Base-by-base conservation (phyloP, 2,888 invertebrate species). In the Latrodectus hesperus region DNA sequence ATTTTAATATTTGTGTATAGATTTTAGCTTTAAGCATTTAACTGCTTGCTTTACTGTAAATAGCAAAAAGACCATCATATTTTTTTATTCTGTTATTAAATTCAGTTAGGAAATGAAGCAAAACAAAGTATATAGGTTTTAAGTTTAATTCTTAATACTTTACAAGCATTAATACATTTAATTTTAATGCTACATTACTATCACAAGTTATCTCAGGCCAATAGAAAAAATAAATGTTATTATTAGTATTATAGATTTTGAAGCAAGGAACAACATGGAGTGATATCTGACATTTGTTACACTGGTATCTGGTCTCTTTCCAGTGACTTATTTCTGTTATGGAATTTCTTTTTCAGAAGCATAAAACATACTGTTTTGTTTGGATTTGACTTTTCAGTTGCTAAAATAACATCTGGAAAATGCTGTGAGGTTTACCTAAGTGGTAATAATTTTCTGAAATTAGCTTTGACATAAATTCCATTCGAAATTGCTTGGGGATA, bases 251-350 rank as follows among this genome's bases (percentile, higher is more conserved):
- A 38, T 26, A 68, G 12, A 52, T 53, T 51, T 68, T 67, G 52
- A 68, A 77, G 38, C 67, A 77, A 51, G 17, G 68, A 16, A 68
- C 77, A 67, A 52, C 22, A 51, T 52, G 67, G 68, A 52, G 17
- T 51, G 51, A 52, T 67, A 67, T 68, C 1, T 77, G 17, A 16
- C 53, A 77, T 68, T 65, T 67, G n/a, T 17, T 67, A 77, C 51
- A 77, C 52, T 73, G 17, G 55, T 22, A 22, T 22, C 22, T 22
- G 22, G 22, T 22, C 22, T 6, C 38, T 38, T 38, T 38, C 38
- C 38, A 38, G 38, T 38, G 38, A 6, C 22, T 11, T 73, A 17
- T 22, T 9, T 53, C 53, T 53, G n/a, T n/a, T n/a, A n/a, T n/a
- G 73, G 53, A 73, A 53, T 55, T 0, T 73, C 12, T 52, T 73